Conservation (phyloP, 2,797 vertebrate species). For the Rhinogobio ventralis region DNA sequence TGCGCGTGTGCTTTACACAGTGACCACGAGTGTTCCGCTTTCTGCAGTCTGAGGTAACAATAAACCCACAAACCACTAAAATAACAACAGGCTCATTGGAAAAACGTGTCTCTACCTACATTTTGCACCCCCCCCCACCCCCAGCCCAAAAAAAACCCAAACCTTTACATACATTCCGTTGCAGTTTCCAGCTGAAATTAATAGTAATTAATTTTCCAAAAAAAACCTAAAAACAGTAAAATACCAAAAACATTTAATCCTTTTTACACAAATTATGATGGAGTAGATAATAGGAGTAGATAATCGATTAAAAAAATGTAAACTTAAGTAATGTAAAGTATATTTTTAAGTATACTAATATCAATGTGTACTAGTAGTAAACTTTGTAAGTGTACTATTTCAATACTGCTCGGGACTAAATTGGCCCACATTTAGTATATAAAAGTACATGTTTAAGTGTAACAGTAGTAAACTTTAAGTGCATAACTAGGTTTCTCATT, state of each 20-base stretch:
- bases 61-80: background rate
- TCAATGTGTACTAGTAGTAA: too few species aligned
- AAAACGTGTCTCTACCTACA: background rate
- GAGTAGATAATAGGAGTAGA: background rate
- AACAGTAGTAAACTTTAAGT: too few species aligned
- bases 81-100: background rate
- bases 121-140: background rate
- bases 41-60: conserved; percentile 74
- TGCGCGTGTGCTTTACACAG: conserved; percentile 66
- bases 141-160: background rate
- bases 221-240: background rate
- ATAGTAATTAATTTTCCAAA: background rate
- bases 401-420: too few species aligned
- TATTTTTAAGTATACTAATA: too few species aligned
- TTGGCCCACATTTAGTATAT: too few species aligned
- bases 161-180: background rate
- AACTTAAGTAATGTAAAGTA: too few species aligned
- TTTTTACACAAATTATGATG: background rate
- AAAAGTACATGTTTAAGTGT: too few species aligned
- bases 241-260: background rate
- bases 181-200: too few species aligned
- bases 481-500: too few species aligned
- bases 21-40: conserved; percentile 69
- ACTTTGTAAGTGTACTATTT: too few species aligned
- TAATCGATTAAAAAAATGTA: background rate